phyloP scores from a whole-genome alignment of 1,140 invertebrate genomes.

The Apis florea region DNA sequence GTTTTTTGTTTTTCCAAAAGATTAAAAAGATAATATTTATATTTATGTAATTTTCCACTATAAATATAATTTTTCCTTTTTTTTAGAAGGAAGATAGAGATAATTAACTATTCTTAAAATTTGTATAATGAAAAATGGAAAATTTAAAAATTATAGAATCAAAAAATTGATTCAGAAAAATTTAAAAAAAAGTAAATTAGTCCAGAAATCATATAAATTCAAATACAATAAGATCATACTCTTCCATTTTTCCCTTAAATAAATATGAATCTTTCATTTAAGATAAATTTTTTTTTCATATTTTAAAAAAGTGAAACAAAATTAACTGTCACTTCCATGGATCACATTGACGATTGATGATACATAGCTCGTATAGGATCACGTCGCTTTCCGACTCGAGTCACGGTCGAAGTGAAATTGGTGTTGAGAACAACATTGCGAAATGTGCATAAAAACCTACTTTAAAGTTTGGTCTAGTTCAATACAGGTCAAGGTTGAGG shows the following conservation, averaged over 20 bases:
- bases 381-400: constrained; percentile 66
- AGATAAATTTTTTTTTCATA: background rate
- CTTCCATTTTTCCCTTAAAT: too few relatives aligned
- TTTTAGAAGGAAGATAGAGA: too few relatives aligned
- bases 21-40: too few relatives aligned
- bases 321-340: background rate
- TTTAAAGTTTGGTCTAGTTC: constrained; percentile 67
- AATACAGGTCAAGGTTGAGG: constrained; percentile 72
- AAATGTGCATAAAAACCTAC: constrained; percentile 70
- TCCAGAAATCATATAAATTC: too few relatives aligned
- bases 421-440: constrained; percentile 67
- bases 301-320: background rate
- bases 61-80: too few relatives aligned
- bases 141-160: too few relatives aligned
- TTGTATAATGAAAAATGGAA: too few relatives aligned
- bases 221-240: too few relatives aligned
- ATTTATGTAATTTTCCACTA: too few relatives aligned
- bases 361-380: background rate
- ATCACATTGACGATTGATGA: background rate
- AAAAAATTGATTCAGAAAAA: too few relatives aligned
- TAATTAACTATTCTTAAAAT: too few relatives aligned
- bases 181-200: too few relatives aligned
- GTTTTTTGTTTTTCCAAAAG: background rate
- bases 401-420: constrained; percentile 79
- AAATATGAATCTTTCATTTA: background rate